Evolutionary conservation across 2,888 invertebrate species (phyloP), one percentile per base, ranked within the genome.

Genomic region (Clivina fossor): DNA sequence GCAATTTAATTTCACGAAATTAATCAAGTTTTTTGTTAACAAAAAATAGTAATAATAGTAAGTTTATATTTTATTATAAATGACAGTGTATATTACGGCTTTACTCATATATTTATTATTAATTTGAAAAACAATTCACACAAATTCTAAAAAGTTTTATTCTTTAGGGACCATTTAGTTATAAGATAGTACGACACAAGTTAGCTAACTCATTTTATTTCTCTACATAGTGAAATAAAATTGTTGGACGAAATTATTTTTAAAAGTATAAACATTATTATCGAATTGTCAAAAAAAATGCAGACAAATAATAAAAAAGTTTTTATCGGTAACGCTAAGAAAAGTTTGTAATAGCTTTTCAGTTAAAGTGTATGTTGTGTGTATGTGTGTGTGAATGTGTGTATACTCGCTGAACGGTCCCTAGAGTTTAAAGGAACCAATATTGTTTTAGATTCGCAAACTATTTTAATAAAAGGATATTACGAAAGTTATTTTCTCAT

Each of bases 401-500:
- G 30, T 3, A 30, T 30, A 30, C 9, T 3, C 48, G 16, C 16
- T 44, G 48, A 48, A 37, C 35, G 37, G 48, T 35, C 48, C 22
- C 37, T 8, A 7, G 48, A 24, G 37, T 37, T 48, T 48, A 37
- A 48, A 48, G 37, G 16, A 24, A 24, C 35, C 48, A 35, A 48
- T 37, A 48, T 48, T 33, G 33, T 48, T 48, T 48, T 37, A 48
- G 48, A 48, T 48, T 48, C 37, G 20, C 35, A 48, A 48, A 48
- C 48, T 48, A 48, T 48, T 48, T 48, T 48, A 48, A 48, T 48
- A 48, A 48, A 48, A 48, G n/a, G 24, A 37, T 48, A 48, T 48
- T 48, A 48, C 22, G 9, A 48, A 48, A 48, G 48, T 48, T 48
- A 15, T 48, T 48, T 37, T 19, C 19, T 30, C 20, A 26, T 24